Percentiles rank a stretch among this genome's conserved stretches.
phyloP scores from a whole-genome alignment of 2,888 invertebrate species.

The Callosobruchus maculatus region DNA sequence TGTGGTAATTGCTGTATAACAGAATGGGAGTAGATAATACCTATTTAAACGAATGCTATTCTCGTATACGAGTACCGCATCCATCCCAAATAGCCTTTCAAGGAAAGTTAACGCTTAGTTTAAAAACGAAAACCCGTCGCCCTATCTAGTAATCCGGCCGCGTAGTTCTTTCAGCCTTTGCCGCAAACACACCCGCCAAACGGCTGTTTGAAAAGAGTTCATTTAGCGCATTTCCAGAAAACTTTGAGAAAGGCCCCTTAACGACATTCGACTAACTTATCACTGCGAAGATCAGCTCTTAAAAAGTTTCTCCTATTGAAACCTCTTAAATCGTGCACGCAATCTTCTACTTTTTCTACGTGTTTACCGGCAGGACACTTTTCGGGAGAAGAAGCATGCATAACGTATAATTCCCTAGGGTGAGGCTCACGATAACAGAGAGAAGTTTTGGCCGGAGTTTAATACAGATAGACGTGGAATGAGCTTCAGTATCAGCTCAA shows the following conservation, averaged over 20 bases:
- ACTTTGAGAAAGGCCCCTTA: neutral
- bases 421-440: neutral
- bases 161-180: neutral
- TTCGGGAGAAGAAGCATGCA: neutral
- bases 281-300: neutral
- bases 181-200: neutral
- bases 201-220: neutral
- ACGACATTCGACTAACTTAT: neutral
- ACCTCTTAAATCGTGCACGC: neutral
- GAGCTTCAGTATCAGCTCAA: no score
- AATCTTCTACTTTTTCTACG: neutral
- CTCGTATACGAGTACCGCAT: neutral
- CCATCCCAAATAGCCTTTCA: neutral
- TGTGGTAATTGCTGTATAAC: no score
- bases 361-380: neutral
- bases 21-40: no score
- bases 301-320: neutral
- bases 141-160: neutral
- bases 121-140: neutral
- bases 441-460: neutral
- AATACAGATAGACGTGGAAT: no score
- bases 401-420: neutral
- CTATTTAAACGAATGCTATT: neutral
- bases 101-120: neutral
- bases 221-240: neutral